phyloP scores from a whole-genome alignment of 2,888 invertebrate genomes.

The Ctenicera cuprea region DNA sequence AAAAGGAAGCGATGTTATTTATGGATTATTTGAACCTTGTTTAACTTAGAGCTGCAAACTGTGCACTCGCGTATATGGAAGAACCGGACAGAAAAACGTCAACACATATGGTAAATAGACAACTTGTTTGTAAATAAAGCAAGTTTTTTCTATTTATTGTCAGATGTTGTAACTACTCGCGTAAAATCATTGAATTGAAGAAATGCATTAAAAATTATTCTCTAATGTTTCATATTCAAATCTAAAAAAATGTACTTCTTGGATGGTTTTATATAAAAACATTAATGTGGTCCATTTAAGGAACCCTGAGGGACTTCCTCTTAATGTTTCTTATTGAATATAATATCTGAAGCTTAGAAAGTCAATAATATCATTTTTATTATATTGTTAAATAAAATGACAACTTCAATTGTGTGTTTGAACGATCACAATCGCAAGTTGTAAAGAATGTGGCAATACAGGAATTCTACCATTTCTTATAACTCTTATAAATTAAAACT shows the following conservation, averaged over 20 bases:
- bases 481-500: conserved; percentile 14
- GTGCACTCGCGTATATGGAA: conserved; percentile 40
- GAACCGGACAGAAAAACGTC: conserved; percentile 48
- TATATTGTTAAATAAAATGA: conserved; percentile 26
- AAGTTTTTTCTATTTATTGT: conserved; percentile 2
- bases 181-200: background rate
- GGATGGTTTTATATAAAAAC: no score
- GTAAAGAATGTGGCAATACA: conserved; percentile 31
- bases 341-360: background rate
- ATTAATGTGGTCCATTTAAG: no score
- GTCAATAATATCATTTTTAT: background rate
- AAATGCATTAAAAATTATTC: background rate
- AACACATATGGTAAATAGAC: conserved; percentile 53
- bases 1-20: conserved; percentile 57
- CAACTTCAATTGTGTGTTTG: conserved; percentile 8
- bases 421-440: conserved; percentile 4
- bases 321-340: no score
- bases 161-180: background rate
- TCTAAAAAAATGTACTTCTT: no score
- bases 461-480: conserved; percentile 13
- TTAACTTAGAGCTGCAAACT: conserved; percentile 50
- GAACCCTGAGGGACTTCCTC: background rate
- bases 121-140: conserved; percentile 51
- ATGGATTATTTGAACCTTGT: conserved; percentile 58
- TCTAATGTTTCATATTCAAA: no score